phyloP scores from a whole-genome alignment of 2,113 vertebrate genomes.

The Dascyllus trimaculatus region DNA sequence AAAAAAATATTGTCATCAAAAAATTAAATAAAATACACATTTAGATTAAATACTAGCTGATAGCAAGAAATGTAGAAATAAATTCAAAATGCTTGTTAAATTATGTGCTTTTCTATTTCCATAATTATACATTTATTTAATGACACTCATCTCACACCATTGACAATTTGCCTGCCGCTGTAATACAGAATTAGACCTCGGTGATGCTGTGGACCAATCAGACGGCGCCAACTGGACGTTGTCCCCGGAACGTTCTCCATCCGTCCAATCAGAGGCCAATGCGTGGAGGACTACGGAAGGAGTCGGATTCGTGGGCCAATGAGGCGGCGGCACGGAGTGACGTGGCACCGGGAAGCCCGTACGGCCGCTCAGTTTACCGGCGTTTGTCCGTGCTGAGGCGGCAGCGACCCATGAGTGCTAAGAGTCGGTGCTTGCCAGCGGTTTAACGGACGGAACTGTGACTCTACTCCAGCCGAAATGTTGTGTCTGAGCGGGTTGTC shows the following conservation, averaged over 20 bases:
- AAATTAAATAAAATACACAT: too few relatives aligned
- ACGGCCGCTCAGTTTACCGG: constrained; percentile 62
- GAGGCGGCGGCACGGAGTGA: constrained; percentile 39
- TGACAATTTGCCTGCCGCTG: neutral
- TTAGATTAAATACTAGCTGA: too few relatives aligned
- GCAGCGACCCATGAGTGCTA: constrained; percentile 7
- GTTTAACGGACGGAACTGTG: neutral
- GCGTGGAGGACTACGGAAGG: constrained; percentile 55
- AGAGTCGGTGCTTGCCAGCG: neutral
- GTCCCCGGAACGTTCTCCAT: constrained; percentile 27
- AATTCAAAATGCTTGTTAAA: too few relatives aligned
- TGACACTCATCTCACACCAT: neutral
- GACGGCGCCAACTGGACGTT: constrained; percentile 91
- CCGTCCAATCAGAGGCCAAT: constrained; percentile 67
- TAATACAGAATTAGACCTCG: neutral
- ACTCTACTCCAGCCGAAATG: constrained; percentile 79
- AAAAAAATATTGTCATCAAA: too few relatives aligned
- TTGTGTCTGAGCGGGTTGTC: constrained; percentile 85
- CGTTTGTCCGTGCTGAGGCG: constrained; percentile 35
- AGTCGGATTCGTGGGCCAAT: constrained; percentile 79
- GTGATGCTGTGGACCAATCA: constrained; percentile 85
- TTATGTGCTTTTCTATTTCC: neutral
- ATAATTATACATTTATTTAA: neutral
- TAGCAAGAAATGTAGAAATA: too few relatives aligned
- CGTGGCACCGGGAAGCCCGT: constrained; percentile 55